Evolutionary conservation across 2,888 invertebrate genomes (phyloP).

Genomic region (Cheilosia vernalis): DNA sequence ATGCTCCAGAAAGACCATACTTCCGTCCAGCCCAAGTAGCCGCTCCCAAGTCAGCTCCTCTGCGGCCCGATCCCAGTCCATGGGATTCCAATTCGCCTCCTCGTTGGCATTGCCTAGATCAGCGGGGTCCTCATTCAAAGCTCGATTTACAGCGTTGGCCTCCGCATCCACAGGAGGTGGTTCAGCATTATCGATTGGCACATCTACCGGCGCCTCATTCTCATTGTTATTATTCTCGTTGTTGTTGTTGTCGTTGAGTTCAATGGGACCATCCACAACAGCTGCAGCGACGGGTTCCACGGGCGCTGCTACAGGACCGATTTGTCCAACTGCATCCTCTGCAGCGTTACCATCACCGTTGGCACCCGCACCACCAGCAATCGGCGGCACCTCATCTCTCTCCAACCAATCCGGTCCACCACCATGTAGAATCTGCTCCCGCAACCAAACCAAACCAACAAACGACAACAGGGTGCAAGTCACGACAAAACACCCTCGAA

Average conservation of each 20-base stretch:
- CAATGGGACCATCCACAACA: constrained; percentile 54
- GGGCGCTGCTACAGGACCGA: constrained; percentile 71
- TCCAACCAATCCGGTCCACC: constrained; percentile 98
- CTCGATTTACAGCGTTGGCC: constrained; percentile 81
- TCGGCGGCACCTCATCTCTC: constrained; percentile 85
- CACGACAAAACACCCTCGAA: constrained; percentile 98
- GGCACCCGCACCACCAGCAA: constrained; percentile 79
- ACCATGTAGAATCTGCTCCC: constrained; percentile 98
- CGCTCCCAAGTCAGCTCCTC: constrained; percentile 99
- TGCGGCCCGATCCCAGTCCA: constrained; percentile 98
- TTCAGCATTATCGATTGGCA: constrained; percentile 81
- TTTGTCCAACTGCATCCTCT: constrained; percentile 68
- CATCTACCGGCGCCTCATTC: constrained; percentile 79
- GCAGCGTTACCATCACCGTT: constrained; percentile 81
- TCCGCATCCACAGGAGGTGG: constrained; percentile 81
- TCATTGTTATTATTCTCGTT: constrained; percentile 84
- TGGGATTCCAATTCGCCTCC: constrained; percentile 96
- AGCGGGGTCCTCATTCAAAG: constrained; percentile 84
- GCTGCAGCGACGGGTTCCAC: constrained; percentile 80
- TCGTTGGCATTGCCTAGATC: constrained; percentile 81
- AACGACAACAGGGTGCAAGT: constrained; percentile 98
- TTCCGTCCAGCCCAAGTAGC: constrained; percentile 97
- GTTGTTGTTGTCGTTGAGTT: constrained; percentile 77
- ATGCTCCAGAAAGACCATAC: constrained; percentile 98
- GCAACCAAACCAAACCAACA: constrained; percentile 97